Evolutionary conservation across 2,888 invertebrate genomes (phyloP), one percentile per base, ranked within the genome.

Genomic region (Meliscaeva auricollis): DNA sequence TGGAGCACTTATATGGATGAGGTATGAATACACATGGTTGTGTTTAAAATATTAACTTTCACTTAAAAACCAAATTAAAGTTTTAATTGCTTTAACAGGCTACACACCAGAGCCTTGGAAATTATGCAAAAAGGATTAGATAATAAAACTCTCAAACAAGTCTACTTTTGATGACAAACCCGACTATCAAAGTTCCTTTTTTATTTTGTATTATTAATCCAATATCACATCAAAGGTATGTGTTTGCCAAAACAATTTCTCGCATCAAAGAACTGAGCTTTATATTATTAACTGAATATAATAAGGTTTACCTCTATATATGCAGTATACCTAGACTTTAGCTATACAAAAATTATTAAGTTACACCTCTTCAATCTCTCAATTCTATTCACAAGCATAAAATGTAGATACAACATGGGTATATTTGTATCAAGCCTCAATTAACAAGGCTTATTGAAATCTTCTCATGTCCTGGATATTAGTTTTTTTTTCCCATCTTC

Each of bases 381-480:
- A 5, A 22, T 41, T 41, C 22, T 26, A 60, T 15, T 17, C 58
- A 44, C n/a, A n/a, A n/a, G n/a, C n/a, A n/a, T n/a, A n/a, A n/a
- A n/a, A n/a, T n/a, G n/a, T n/a, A n/a, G n/a, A n/a, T n/a, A n/a
- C n/a, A n/a, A n/a, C n/a, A n/a, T 3, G 13, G 52, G 4, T 56
- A 11, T 20, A 41, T 60, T 48, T 46, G 8, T 50, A 50, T 48
- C 35, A 66, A 66, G 48, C 48, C 32, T 48, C 48, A 64, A 64
- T 64, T 64, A 48, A 48, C 22, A n/a, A 17, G 35, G 15, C 58
- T 64, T 66, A 77, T 81, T 66, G 77, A 81, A 70, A 66, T 72
- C 62, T 73, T 68, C 60, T 38, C 72, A 78, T 78, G 68, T 69
- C 60, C 73, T 78, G 73, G 62, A 44, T 75, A 83, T 74, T 83